These are phyloP conservation scores for Aythya fuligula DNA, from an alignment of 2,797 vertebrate species.

Conservation along the genomic window DNA sequence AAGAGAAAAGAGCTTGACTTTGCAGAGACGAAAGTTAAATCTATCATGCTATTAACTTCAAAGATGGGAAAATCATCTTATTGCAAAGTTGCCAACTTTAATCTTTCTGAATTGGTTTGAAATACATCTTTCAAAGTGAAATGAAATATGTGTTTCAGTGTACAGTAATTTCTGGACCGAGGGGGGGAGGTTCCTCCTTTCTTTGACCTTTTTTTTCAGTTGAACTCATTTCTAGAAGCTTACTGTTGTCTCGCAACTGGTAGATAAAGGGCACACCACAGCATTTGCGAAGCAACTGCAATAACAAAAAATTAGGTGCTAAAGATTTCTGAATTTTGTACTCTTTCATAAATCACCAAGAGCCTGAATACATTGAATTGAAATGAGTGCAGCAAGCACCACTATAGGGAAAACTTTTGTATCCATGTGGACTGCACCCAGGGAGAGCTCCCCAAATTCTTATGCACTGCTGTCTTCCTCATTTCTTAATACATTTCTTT, in stretches of 20 bases:
- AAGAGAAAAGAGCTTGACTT: slow-evolving; percentile 32
- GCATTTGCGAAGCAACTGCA: not conserved
- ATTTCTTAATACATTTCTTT: too few species aligned
- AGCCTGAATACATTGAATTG: not conserved
- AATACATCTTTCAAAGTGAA: slow-evolving; percentile 47
- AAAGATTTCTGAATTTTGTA: not conserved
- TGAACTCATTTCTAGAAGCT: slow-evolving; percentile 2
- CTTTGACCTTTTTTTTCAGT: not conserved
- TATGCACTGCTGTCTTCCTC: not conserved
- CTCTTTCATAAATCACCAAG: not conserved
- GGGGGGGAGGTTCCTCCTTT: not conserved
- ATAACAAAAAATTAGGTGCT: not conserved
- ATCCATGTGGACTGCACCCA: accelerated
- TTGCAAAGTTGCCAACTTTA: slow-evolving; percentile 60
- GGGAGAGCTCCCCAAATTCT: not conserved
- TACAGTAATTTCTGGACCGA: not conserved
- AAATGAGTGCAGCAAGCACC: not conserved
- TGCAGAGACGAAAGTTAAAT: slow-evolving; percentile 26
- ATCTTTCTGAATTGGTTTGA: slow-evolving; percentile 66
- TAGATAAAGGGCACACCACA: slow-evolving; percentile 13
- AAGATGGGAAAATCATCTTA: slow-evolving; percentile 63
- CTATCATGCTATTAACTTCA: slow-evolving; percentile 53
- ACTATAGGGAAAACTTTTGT: not conserved
- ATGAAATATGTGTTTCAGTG: slow-evolving; percentile 39
- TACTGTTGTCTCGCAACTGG: slow-evolving; percentile 15